Evolutionary conservation across 2,888 invertebrate genomes (phyloP).

Genomic region (Harpalus rufipes): DNA sequence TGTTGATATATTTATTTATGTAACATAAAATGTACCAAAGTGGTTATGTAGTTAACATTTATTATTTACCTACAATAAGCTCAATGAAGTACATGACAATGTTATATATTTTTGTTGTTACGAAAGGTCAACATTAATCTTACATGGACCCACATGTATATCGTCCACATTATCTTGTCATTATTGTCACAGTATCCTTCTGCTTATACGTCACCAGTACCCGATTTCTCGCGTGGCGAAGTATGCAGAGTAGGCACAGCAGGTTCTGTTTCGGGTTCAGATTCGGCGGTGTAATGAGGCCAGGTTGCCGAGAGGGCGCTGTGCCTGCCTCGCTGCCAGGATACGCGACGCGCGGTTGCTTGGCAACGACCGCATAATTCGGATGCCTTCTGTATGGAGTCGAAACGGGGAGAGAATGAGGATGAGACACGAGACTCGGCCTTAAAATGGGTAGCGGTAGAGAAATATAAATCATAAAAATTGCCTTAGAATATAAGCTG

Average conservation of each 20-base stretch:
- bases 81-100: no score
- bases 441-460: not conserved
- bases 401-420: not conserved
- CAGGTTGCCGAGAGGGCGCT: constrained; percentile 13
- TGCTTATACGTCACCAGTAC: not conserved
- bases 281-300: constrained; percentile 15
- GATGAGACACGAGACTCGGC: constrained; percentile 2
- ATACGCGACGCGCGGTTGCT: constrained; percentile 72
- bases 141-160: no score
- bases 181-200: no score
- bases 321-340: constrained; percentile 67
- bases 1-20: no score
- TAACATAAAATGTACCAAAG: no score
- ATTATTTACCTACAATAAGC: no score
- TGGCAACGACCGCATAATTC: constrained; percentile 73
- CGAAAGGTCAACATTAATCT: no score
- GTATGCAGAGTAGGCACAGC: not conserved
- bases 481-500: no score
- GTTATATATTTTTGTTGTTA: no score
- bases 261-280: not conserved
- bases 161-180: no score
- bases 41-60: no score
- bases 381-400: constrained; percentile 70
- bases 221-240: not conserved
- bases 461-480: no score